A percentile compares a stretch with the other conserved stretches of the same genome.
These are phyloP conservation scores for Lasius fuliginosus DNA, from an alignment of 2,888 invertebrate species.

Conservation along the genomic window DNA sequence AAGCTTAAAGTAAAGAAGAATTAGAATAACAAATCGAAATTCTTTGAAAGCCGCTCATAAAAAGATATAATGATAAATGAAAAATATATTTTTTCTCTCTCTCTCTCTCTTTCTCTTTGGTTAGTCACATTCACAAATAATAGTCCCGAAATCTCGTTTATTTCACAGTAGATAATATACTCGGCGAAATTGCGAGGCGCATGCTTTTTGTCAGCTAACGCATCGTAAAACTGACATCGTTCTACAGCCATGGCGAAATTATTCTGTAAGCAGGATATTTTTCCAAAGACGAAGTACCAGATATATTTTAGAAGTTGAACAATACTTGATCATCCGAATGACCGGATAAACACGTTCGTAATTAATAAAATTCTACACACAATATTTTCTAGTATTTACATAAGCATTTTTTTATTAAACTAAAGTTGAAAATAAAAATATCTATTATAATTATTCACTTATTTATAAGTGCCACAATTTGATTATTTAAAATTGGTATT, in stretches of 20 bases:
- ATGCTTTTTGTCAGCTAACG: conserved; percentile 69
- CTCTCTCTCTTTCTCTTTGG: neutral
- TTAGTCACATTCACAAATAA: conserved; percentile 33
- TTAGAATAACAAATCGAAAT: neutral
- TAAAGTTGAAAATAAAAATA: neutral
- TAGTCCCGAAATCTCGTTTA: conserved; percentile 42
- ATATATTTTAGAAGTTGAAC: neutral
- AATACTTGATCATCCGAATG: neutral
- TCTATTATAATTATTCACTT: neutral
- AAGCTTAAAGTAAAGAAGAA: neutral
- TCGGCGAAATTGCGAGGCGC: conserved; percentile 13
- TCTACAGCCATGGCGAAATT: conserved; percentile 32
- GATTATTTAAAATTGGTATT: neutral
- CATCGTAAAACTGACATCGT: conserved; percentile 69
- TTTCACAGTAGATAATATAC: conserved; percentile 28
- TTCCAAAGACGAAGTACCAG: conserved; percentile 13
- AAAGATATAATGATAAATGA: conserved; percentile 35
- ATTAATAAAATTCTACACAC: neutral
- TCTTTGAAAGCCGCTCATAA: conserved; percentile 23
- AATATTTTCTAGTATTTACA: neutral
- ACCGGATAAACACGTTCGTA: neutral
- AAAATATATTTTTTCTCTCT: neutral
- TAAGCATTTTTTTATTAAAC: neutral
- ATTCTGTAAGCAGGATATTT: conserved; percentile 48
- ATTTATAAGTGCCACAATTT: neutral